These are phyloP conservation scores for Enteromius afrohamiltoni DNA, from an alignment of 2,797 vertebrate species.

Conservation along the genomic window DNA sequence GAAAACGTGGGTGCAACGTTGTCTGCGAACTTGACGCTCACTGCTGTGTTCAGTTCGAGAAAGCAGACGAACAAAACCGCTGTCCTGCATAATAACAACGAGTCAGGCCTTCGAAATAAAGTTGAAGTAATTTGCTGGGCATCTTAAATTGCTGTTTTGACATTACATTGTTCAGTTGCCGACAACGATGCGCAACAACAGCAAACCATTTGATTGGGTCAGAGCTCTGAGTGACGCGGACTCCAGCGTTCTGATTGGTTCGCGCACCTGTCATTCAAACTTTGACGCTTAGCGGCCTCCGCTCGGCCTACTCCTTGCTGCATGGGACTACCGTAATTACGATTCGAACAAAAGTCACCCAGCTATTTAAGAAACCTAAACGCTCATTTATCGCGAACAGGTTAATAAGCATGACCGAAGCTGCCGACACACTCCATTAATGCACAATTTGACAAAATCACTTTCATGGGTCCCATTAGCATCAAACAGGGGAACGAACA, in stretches of 20 bases:
- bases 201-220: conserved; percentile 51
- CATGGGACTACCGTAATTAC: conserved; percentile 31
- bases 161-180: conserved; percentile 56
- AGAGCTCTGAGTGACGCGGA: neutral
- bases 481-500: conserved; percentile 40
- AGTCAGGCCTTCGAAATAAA: neutral
- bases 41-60: neutral
- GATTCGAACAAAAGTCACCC: conserved; percentile 42
- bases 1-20: conserved; percentile 63
- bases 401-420: rapidly evolving
- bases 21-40: conserved; percentile 26
- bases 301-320: conserved; percentile 56
- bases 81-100: neutral
- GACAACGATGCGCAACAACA: conserved; percentile 44
- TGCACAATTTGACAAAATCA: neutral
- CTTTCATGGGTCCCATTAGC: conserved; percentile 3
- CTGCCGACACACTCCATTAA: neutral
- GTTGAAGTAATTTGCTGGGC: neutral
- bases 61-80: neutral
- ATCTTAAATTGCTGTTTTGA: conserved; percentile 14
- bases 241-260: conserved; percentile 44
- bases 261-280: conserved; percentile 36
- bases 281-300: conserved; percentile 53
- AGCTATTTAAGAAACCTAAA: neutral
- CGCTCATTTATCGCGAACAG: neutral